Evolutionary conservation across 2,113 vertebrate genomes (phyloP), one percentile per base, ranked within the genome.

Genomic region (Chauna torquata): DNA sequence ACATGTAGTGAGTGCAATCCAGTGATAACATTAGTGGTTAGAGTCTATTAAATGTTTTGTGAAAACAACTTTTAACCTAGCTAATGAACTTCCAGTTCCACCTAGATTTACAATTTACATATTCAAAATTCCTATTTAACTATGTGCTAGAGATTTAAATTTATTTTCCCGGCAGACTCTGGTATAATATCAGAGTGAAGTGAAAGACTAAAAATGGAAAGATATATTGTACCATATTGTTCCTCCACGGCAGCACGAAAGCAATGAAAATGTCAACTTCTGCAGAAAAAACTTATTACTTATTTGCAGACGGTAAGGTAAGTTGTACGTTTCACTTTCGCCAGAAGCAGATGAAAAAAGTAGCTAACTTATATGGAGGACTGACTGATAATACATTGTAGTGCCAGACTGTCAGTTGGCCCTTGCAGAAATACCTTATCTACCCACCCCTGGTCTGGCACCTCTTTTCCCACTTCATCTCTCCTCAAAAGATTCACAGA

Each of bases 1-100:
- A 38, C 5, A 78, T 47, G 45, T 22, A 62, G 77, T 57, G 83
- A 93, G 58, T 87, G 94, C 40, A 87, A 88, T 20, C 34, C 30
- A 44, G 54, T 69, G 92, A 96, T 97, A 95, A 94, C 70, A 84
- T 88, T 82, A 85, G 40, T 50, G 34, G 44, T 42, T 71, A 77
- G 30, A 81, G 61, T 49, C 78, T 45, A 75, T 88, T 71, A 89
- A 93, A 91, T 2, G 8, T 23, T 81, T 66, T 52, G 55, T 76
- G 75, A 92, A 90, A 94, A 88, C 47, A 82, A 68, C 34, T 11
- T 95, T 86, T 88, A 71, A 79, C 58, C 7, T 3, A 91, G 23
- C 40, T 93, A 85, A 94, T 82, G 62, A 95, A 77, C 55, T 77
- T 69, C 28, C 79, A 82, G 30, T 62, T 85, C 78, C 66, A 85